Evolutionary conservation across 1,140 invertebrate genomes (phyloP).

Genomic region (Hestina assimilis): DNA sequence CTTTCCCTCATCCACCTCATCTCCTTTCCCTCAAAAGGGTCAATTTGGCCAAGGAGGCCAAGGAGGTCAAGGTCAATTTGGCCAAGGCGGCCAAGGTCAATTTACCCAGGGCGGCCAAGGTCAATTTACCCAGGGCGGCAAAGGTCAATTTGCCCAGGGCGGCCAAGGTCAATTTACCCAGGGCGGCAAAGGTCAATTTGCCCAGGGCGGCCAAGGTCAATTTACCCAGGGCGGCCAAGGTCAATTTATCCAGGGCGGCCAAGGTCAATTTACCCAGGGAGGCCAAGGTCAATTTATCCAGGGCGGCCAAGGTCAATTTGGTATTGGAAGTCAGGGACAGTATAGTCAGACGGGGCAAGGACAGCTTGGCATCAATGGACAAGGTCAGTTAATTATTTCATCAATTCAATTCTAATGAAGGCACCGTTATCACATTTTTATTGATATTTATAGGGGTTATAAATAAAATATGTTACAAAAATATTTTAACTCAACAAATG

Average conservation of each 20-base stretch:
- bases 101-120: conserved; percentile 33
- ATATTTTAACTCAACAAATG: too few species aligned
- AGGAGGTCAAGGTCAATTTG: conserved; percentile 33
- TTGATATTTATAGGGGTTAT: too few species aligned
- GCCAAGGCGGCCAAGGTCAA: conserved; percentile 37
- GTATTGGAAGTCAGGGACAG: conserved; percentile 36
- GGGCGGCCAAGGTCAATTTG: conserved; percentile 29
- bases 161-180: conserved; percentile 32
- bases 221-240: conserved; percentile 33
- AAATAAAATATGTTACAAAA: too few species aligned
- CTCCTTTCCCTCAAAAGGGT: conserved; percentile 12
- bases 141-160: conserved; percentile 25
- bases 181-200: conserved; percentile 29
- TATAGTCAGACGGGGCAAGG: conserved; percentile 32
- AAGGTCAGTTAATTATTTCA: conserved; percentile 24
- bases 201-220: conserved; percentile 36
- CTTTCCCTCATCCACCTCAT: background rate
- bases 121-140: conserved; percentile 31
- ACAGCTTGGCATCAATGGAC: conserved; percentile 31
- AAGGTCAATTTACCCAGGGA: conserved; percentile 30
- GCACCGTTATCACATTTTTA: too few species aligned
- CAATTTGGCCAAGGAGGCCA: conserved; percentile 17
- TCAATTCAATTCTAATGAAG: too few species aligned
- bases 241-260: conserved; percentile 31
- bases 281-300: conserved; percentile 16